Percentiles rank a stretch among this genome's conserved stretches.
These are phyloP conservation scores for Corbicula japonica DNA, from an alignment of 2,888 invertebrate genomes.

Conservation along the genomic window DNA sequence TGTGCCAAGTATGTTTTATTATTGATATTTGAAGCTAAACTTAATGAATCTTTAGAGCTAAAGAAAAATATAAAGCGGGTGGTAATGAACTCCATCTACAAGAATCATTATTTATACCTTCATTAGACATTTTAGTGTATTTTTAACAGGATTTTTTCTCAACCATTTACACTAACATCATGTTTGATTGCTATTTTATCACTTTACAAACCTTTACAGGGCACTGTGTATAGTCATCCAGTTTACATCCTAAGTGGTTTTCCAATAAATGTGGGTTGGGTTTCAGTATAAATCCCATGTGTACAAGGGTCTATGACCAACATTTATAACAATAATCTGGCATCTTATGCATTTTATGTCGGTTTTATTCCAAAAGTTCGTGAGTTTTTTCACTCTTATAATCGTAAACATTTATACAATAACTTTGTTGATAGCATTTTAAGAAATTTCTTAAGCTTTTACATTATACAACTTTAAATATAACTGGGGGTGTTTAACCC, in stretches of 20 bases:
- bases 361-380: background rate
- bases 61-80: too few species aligned
- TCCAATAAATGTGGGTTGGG: conserved; percentile 22
- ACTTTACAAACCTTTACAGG: conserved; percentile 13
- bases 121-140: conserved; percentile 9
- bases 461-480: too few species aligned
- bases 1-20: too few species aligned
- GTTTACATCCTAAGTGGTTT: conserved; percentile 6
- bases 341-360: background rate
- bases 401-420: too few species aligned
- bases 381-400: conserved; percentile 8
- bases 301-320: conserved; percentile 19
- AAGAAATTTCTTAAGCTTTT: too few species aligned
- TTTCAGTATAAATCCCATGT: conserved; percentile 1
- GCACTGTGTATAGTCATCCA: background rate
- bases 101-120: conserved; percentile 3
- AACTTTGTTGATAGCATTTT: too few species aligned
- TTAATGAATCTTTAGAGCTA: too few species aligned
- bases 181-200: conserved; percentile 22
- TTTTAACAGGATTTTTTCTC: background rate
- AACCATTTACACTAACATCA: conserved; percentile 8
- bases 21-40: too few species aligned
- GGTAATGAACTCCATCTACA: background rate
- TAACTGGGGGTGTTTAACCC: too few species aligned
- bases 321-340: background rate